Evolutionary conservation across 2,888 invertebrate genomes (phyloP).

Genomic region (Acanthoscelides obtectus): DNA sequence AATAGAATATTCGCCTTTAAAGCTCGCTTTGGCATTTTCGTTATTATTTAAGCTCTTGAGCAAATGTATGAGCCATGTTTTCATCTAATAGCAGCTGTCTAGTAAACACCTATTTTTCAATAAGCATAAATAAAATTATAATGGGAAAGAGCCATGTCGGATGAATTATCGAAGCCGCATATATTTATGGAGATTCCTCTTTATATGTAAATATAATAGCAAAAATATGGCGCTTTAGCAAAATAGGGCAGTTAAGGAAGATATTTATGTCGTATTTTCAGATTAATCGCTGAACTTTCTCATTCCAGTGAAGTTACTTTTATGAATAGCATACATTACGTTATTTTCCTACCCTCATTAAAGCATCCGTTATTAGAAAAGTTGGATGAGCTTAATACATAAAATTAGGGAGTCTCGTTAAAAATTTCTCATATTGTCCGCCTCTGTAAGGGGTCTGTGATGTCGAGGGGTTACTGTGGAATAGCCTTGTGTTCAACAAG

Average conservation of each 20-base stretch:
- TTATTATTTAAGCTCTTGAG: too few relatives aligned
- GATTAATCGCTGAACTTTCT: background rate
- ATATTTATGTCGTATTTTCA: background rate
- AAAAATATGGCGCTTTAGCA: background rate
- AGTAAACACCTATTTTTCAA: background rate
- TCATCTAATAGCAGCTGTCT: background rate
- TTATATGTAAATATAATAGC: background rate
- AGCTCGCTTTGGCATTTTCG: too few relatives aligned
- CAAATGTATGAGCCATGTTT: too few relatives aligned
- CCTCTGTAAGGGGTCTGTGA: background rate
- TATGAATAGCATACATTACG: background rate
- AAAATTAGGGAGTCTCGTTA: background rate
- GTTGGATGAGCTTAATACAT: background rate
- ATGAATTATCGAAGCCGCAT: background rate
- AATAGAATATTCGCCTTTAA: too few relatives aligned
- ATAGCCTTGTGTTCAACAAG: too few relatives aligned
- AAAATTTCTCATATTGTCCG: background rate
- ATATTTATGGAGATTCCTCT: background rate
- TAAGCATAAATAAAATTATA: background rate
- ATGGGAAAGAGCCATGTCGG: background rate
- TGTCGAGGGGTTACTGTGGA: too few relatives aligned
- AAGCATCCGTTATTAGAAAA: background rate
- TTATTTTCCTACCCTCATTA: background rate
- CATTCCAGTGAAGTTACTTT: background rate
- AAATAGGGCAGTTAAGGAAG: background rate